These are phyloP conservation scores for Antennarius maculatus DNA, from an alignment of 2,797 vertebrate genomes.

Conservation along the genomic window DNA sequence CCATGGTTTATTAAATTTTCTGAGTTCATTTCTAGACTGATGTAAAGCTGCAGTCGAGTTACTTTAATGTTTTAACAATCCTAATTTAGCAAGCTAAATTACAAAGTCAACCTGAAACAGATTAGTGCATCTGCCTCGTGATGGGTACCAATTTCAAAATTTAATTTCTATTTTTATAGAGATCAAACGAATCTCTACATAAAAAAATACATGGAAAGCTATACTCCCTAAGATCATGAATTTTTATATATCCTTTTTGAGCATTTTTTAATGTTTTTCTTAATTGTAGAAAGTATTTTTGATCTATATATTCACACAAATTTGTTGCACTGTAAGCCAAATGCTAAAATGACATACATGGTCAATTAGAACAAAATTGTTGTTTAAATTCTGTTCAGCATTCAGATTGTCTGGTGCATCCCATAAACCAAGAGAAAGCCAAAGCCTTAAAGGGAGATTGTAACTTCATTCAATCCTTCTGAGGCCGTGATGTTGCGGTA, in stretches of 20 bases:
- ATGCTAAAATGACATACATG: neutral
- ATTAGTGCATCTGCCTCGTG: constrained; percentile 18
- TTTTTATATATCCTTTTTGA: neutral
- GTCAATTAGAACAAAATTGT: neutral
- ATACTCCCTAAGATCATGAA: neutral
- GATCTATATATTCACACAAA: constrained; percentile 9
- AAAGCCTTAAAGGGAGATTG: constrained; percentile 7
- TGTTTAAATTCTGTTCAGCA: constrained; percentile 12
- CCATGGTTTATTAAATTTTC: neutral
- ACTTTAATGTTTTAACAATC: constrained; percentile 5
- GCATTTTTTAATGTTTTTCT: neutral
- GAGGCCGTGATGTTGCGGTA: constrained; percentile 39
- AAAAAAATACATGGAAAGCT: constrained; percentile 3
- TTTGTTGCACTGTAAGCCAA: neutral
- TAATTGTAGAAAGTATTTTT: neutral
- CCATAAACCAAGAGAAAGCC: constrained; percentile 18
- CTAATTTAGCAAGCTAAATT: constrained; percentile 23
- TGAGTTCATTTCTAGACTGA: neutral
- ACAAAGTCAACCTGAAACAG: constrained; percentile 4
- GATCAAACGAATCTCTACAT: neutral
- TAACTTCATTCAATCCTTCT: constrained; percentile 19
- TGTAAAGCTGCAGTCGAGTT: neutral
- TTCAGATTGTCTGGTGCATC: constrained; percentile 3
- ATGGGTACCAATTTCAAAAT: constrained; percentile 27
- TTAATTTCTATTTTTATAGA: constrained; percentile 6